Base-by-base conservation (phyloP, 2,797 vertebrate species). In the Setipinna tenuifilis region DNA sequence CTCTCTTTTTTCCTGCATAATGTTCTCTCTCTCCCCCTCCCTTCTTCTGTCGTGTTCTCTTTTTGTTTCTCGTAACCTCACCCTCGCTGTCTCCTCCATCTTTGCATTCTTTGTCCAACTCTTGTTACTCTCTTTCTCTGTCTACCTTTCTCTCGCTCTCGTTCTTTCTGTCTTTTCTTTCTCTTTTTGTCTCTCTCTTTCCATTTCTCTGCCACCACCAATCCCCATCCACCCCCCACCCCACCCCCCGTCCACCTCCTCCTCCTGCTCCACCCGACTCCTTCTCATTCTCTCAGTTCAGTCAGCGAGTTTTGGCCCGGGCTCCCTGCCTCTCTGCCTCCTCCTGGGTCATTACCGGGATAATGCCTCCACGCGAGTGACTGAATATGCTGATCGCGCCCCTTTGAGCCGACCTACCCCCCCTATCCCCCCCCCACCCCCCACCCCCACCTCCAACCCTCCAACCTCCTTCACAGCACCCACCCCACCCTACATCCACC, bases 381-480 rank as follows among this genome's bases (percentile, higher is more conserved):
- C 81, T 83, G 83, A 87, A 88, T 88, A 82, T 91, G 88, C 86
- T 89, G 88, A 88, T 85, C 75, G 83, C 44, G 83, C 85, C 68
- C 68, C 89, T 83, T 58, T 61, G 81, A 84, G 87, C 81, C 71
- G 71, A 54, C 50, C 50, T 9, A 54, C 50, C 50, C 9, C 50
- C 50, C 7, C 50, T 9, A 9, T 0, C 2, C 14, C 50, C 50
- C 50, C 2, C 14, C 2, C 50, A 3, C 46, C 10, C 46, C 46
- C 46, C 10, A 3, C 50, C 50, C 0, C 50, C 50, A 54, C 50
- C 14, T 9, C 9, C 50, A 2, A 9, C 50, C 50, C 50, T 14
- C 50, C 50, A 14, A 0, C 50, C 14, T 14, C 50, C 50, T 54
- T 54, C 50, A 41, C 35, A 41, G 35, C 35, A 41, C 35, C 35